Base-by-base conservation (phyloP, 2,888 invertebrate species). In the Tinea trinotella region DNA sequence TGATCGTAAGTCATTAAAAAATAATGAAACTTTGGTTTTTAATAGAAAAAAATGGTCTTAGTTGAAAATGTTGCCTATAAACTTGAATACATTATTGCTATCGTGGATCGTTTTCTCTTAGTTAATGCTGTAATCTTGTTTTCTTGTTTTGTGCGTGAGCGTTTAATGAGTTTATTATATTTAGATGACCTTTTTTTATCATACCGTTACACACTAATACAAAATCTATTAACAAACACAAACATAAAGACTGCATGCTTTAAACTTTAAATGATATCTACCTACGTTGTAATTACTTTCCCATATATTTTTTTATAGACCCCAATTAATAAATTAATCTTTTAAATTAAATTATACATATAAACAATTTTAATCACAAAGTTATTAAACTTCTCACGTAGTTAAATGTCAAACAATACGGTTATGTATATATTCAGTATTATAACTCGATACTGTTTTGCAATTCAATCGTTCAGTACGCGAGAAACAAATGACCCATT, bases 361-460 rank as follows among this genome's bases (percentile, higher is more conserved):
- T n/a, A n/a, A n/a, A n/a, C n/a, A n/a, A n/a, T n/a, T n/a, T n/a
- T n/a, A n/a, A n/a, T n/a, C n/a, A n/a, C n/a, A 7, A 30, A 4
- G 30, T 30, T 30, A 40, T 52, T 6, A 19, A 55, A 44, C 36
- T 53, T 55, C 53, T 34, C 54, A 48, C 24, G 9, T 48, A 15
- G 53, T 53, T 70, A 74, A 74, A 76, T 72, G 70, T 65, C 74
- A 76, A 67, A 68, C 18, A 64, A 62, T 40, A 66, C 66, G 65
- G 66, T 68, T 67, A 63, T 71, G 72, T 79, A 77, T 79, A 79
- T 80, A 79, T 79, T 77, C 77, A 76, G 72, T 68, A 67, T 61
- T 40, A 64, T 68, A 62, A 52, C 53, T 71, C 56, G 57, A 67
- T 70, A 68, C 69, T 70, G 66, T 62, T 79, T 76, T 76, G 75